Evolutionary conservation across 1,140 invertebrate genomes (phyloP), one percentile per base, ranked within the genome.

Genomic region (Drosophila lacertosa): DNA sequence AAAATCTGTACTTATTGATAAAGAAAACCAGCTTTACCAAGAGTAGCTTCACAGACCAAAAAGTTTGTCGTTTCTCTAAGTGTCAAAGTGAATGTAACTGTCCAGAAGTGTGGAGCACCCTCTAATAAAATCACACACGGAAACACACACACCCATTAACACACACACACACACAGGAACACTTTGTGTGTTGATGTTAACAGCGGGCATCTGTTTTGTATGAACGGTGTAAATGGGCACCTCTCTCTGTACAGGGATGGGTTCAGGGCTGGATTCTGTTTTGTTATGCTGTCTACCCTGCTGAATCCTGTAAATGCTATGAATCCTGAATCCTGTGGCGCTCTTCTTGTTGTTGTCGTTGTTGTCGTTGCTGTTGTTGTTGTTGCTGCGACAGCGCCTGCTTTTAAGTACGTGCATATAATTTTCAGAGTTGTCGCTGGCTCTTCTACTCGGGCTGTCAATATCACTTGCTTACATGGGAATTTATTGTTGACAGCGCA

Each of bases 391-490:
- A 10, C 18, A 37, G 42, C 47, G 37, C 45, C 81, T 84, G 81
- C 47, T 69, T 84, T 81, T 84, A 86, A 86, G 81, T 84, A 86
- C 80, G 74, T 88, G 77, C 73, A 88, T 86, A 86, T 86, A 88
- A 84, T 84, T 86, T 86, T 77, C 78, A 77, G 20, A 70, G 59
- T 53, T 65, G 50, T 62, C 50, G 44, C 26, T 58, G 79, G 54
- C 74, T 64, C 82, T 70, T 65, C 60, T 65, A 79, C 74, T 75
- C 66, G 57, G 64, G 64, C 81, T 84, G 81, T 84, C 81, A 84
- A 84, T 84, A 84, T 88, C 81, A 84, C 73, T 84, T 84, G 81
- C 81, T 84, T 84, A 86, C 81, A 84, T 86, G 73, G 65, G 77
- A 84, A 84, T 84, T 84, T 84, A 84, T 86, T 88, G 81, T 70